Evolutionary conservation across 1,140 invertebrate genomes (phyloP).

Genomic region (Arctopsyche grandis): DNA sequence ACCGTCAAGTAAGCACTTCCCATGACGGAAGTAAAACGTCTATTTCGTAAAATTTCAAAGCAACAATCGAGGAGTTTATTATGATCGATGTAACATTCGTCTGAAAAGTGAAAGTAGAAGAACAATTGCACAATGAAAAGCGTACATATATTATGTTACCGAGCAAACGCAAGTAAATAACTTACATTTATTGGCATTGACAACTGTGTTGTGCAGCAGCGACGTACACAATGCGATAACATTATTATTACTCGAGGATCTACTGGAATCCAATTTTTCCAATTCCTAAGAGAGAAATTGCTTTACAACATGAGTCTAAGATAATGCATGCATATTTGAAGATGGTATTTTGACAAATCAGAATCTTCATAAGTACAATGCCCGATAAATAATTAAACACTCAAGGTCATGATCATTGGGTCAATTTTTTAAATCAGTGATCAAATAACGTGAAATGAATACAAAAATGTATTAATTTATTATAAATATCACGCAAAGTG

Average conservation of each 20-base stretch:
- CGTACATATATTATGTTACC: too few species aligned
- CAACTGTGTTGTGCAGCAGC: not conserved
- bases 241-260: not conserved
- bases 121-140: not conserved
- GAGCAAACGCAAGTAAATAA: too few species aligned
- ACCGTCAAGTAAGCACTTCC: conserved; percentile 45
- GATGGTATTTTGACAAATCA: too few species aligned
- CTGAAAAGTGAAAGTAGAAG: too few species aligned
- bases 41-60: conserved; percentile 39
- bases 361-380: too few species aligned
- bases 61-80: conserved; percentile 27
- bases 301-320: not conserved
- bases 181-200: not conserved
- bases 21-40: not conserved
- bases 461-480: too few species aligned
- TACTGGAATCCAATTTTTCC: not conserved
- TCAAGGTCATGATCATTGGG: too few species aligned
- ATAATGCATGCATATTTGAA: too few species aligned
- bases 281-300: not conserved
- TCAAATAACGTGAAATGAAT: too few species aligned
- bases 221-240: not conserved
- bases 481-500: too few species aligned
- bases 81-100: conserved; percentile 18
- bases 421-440: too few species aligned
- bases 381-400: too few species aligned